Percentiles rank a stretch among this genome's conserved stretches.
Evolutionary conservation across 2,888 invertebrate genomes (phyloP).

Genomic region (Megalurothrips usitatus): DNA sequence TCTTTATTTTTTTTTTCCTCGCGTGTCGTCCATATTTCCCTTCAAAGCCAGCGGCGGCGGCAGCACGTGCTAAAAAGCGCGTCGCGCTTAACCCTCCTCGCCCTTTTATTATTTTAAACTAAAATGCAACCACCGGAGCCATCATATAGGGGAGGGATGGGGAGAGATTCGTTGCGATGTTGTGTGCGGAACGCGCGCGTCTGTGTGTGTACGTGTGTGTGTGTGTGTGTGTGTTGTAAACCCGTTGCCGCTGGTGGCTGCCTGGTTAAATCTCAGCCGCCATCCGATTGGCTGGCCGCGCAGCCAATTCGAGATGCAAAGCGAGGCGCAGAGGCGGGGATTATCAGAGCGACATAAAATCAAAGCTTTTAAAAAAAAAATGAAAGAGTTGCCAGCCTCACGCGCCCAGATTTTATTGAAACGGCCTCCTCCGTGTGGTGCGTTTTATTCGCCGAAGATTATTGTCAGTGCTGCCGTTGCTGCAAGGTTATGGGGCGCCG

Average conservation of each 20-base stretch:
- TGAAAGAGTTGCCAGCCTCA: background rate
- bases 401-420: background rate
- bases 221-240: no score
- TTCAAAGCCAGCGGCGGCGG: background rate
- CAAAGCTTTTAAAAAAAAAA: no score
- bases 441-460: no score
- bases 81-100: background rate
- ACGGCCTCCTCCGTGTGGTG: no score
- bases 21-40: background rate
- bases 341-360: no score
- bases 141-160: background rate
- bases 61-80: constrained; percentile 19
- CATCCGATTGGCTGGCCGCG: background rate
- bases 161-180: constrained; percentile 6
- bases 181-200: no score
- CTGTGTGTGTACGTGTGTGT: no score
- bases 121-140: background rate
- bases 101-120: constrained; percentile 19
- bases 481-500: no score
- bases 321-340: background rate
- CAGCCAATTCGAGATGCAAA: constrained; percentile 11
- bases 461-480: no score
- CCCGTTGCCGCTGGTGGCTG: no score
- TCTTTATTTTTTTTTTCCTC: background rate
- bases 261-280: background rate